Conservation (phyloP, 2,797 vertebrate species). For the Mallotus villosus region DNA sequence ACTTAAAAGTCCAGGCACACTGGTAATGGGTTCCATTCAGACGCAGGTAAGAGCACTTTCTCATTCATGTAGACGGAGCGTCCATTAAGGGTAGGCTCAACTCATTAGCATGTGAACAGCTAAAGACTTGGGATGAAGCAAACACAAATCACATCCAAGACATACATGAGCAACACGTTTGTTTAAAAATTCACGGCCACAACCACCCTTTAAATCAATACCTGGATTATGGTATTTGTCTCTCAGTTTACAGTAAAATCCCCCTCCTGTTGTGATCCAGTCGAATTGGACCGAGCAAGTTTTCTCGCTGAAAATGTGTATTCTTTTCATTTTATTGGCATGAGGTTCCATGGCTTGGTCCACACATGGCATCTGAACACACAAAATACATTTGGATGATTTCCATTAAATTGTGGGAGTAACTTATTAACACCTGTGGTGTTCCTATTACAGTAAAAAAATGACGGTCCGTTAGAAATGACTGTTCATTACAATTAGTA, state of each 20-base stretch:
- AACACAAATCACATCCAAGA: conserved; percentile 24
- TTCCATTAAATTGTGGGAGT: too few relatives aligned
- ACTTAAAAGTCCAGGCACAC: conserved; percentile 14
- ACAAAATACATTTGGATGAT: too few relatives aligned
- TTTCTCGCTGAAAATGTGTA: too few relatives aligned
- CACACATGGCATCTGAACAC: too few relatives aligned
- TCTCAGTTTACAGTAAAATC: neutral
- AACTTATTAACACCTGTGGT: too few relatives aligned
- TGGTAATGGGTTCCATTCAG: conserved; percentile 15
- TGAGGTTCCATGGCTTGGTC: too few relatives aligned
- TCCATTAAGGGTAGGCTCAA: conserved; percentile 15
- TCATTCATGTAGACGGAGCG: conserved; percentile 22
- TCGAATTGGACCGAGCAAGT: too few relatives aligned
- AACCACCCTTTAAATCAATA: conserved; percentile 52
- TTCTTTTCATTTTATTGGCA: too few relatives aligned
- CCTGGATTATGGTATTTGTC: conserved; percentile 28
- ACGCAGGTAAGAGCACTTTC: conserved; percentile 12
- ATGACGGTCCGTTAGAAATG: too few relatives aligned
- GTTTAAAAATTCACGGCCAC: conserved; percentile 39
- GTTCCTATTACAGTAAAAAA: too few relatives aligned
- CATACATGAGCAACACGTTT: conserved; percentile 15
- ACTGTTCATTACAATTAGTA: too few relatives aligned
- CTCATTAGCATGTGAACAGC: neutral
- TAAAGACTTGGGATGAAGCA: neutral
- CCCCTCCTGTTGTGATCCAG: neutral